Conservation (phyloP, 2,888 invertebrate genomes). For the Drosophila maculinotata region DNA sequence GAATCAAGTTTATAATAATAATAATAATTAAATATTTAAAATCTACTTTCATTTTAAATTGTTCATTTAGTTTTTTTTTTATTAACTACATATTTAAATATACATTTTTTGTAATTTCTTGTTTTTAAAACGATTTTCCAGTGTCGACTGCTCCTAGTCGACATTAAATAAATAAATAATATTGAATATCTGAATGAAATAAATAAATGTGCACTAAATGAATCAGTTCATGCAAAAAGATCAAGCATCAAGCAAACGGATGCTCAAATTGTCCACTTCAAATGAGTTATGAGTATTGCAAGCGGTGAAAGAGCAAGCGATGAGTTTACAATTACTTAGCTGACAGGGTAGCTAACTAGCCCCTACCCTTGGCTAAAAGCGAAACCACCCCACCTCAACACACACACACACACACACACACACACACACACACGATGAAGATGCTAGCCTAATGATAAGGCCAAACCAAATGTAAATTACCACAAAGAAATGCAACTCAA, state of each 20-base stretch:
- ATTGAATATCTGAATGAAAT: no score
- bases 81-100: no score
- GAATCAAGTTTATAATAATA: no score
- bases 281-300: constrained; percentile 42
- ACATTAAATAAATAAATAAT: no score
- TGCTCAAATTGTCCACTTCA: constrained; percentile 35
- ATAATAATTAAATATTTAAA: no score
- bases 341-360: constrained; percentile 44
- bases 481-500: constrained; percentile 64
- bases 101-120: no score
- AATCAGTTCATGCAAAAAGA: neutral
- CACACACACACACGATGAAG: constrained; percentile 26
- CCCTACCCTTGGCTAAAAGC: constrained; percentile 19
- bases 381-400: constrained; percentile 32
- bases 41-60: no score
- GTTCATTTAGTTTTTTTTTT: no score
- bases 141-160: no score
- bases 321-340: constrained; percentile 37
- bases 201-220: neutral
- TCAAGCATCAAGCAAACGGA: neutral
- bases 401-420: constrained; percentile 4
- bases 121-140: no score
- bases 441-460: constrained; percentile 56
- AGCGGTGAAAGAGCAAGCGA: constrained; percentile 43
- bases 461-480: constrained; percentile 69